These are phyloP conservation scores for Paguma larvata DNA, from an alignment of 2,797 vertebrate species.

Conservation along the genomic window DNA sequence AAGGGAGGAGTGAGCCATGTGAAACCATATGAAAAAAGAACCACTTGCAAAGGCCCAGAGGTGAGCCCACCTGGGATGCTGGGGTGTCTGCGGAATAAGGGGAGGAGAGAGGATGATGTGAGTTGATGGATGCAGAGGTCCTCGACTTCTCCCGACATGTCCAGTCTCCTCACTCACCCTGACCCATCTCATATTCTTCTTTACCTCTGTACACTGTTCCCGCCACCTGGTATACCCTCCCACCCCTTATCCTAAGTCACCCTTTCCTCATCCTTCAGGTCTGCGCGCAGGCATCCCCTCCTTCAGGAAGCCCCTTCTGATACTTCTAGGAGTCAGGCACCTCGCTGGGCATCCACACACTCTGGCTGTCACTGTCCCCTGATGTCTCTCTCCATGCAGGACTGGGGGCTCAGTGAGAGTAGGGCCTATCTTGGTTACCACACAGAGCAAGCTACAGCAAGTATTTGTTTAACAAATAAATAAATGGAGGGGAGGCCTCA, in stretches of 20 bases:
- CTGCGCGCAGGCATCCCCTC: background rate
- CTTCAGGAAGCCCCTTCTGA: background rate
- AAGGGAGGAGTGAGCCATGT: background rate
- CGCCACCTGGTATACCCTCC: background rate
- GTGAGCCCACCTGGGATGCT: background rate
- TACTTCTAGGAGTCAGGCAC: background rate
- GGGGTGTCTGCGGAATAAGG: background rate
- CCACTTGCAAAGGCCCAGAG: background rate
- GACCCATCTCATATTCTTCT: background rate
- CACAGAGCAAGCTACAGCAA: background rate
- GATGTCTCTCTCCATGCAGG: background rate
- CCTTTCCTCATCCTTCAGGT: background rate
- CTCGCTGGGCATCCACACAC: background rate
- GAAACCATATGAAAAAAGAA: background rate
- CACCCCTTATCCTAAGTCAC: background rate
- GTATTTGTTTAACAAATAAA: background rate
- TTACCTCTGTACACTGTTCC: background rate
- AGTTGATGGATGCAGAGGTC: background rate
- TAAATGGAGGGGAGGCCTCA: slow-evolving; percentile 81
- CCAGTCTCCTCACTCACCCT: background rate
- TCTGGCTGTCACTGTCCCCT: background rate
- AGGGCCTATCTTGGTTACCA: background rate
- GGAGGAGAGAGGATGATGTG: background rate
- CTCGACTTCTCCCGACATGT: background rate
- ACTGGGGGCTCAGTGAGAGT: background rate